Evolutionary conservation across 2,888 invertebrate species (phyloP), one percentile per base, ranked within the genome.

Genomic region (Nephrocerus scutellatus): DNA sequence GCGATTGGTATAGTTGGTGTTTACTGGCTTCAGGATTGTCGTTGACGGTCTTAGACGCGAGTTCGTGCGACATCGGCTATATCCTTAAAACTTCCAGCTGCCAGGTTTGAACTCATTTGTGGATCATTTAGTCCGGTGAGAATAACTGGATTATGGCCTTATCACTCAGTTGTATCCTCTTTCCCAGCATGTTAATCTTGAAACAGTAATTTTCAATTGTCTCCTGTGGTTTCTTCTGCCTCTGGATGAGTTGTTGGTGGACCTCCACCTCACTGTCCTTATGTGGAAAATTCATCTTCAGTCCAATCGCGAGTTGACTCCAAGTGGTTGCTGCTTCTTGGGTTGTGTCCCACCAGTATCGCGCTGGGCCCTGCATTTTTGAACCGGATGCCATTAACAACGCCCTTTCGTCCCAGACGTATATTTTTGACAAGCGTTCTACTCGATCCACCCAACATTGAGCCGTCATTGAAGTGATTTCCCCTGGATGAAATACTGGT

Each of bases 121-220:
- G 30, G 36, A 14, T 37, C 30, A 19, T 30, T 37, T 22, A 37
- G 19, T 16, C 35, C 35, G 7, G 36, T 36, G 12, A 36, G 14
- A 9, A 37, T 37, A n/a, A n/a, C n/a, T n/a, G n/a, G n/a, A n/a
- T n/a, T n/a, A n/a, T 36, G 2, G 30, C 12, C 3, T 19, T 36
- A 4, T 36, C 30, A 1, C 14, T 10, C 2, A 36, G 30, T 13
- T 29, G 5, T 15, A 36, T 30, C 18, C 21, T 20, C 12, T 36
- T 36, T 9, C 29, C 36, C 5, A 36, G 5, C 36, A 36, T 36
- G 15, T 36, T 30, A 23, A 36, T 30, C 19, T 36, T 30, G 10
- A 16, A 23, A 18, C 30, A 36, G 24, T 36, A 36, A 4, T 5
- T 13, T n/a, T 36, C 30, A 4, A 36, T 36, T 5, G 15, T 18